Base-by-base conservation (phyloP, 2,797 vertebrate genomes). In the Sebastes nivosus region DNA sequence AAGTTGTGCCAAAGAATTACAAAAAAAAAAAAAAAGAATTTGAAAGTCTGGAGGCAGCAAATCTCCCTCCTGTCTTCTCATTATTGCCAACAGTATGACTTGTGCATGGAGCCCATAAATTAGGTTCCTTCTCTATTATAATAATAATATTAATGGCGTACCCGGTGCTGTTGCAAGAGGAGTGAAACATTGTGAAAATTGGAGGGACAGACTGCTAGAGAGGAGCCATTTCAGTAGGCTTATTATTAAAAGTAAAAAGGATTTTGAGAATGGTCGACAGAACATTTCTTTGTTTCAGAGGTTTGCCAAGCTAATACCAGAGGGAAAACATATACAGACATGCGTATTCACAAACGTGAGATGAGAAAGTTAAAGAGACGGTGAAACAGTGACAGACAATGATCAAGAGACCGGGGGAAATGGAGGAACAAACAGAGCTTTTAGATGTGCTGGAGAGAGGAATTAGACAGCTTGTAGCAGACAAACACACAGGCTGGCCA, bases 401-500 rank as follows among this genome's bases (percentile, higher is more conserved):
- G 83, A 89, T 85, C 38, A 70, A 86, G 80, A 77, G 83, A 78
- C 42, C 22, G 61, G 34, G 60, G 63, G 59, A 63, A 85, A 84
- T 46, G 80, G 71, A 64, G 76, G 84, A 87, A 81, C 87, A 91
- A 89, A 94, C 80, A 77, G 64, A 80, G 84, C 85, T 82, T 77
- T 85, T 67, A 69, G 75, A 90, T 85, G 71, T 77, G 84, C 85
- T 87, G 85, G 83, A 93, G 72, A 85, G 88, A 86, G 79, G 91
- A 91, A 89, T 90, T 87, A 90, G 91, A 94, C 93, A 94, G 93
- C 93, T 93, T 93, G 92, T 91, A 78, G 89, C 87, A 84, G 88
- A 92, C 90, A 93, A 94, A 93, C 89, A 93, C 88, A 80, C 92
- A 92, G 93, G 87, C 92, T 90, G 92, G 89, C 87, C 88, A 75